phyloP scores from a whole-genome alignment of 1,140 invertebrate species.

The Lepidurus couesii region DNA sequence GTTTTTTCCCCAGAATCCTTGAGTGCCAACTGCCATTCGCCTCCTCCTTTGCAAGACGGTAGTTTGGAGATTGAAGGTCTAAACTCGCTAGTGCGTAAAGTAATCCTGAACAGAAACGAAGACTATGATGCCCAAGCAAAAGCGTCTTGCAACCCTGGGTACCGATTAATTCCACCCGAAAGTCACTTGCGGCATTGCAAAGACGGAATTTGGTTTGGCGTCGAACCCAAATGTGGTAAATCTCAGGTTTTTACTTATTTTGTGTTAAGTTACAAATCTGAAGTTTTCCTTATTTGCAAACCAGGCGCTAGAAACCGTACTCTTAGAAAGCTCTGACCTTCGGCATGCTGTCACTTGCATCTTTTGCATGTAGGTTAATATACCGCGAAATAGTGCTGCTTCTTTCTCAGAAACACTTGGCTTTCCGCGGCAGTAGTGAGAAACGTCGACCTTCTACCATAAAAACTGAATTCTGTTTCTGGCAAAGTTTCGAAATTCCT shows the following conservation, averaged over 20 bases:
- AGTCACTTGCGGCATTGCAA: conserved; percentile 21
- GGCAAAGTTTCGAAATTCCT: neutral
- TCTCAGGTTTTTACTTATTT: neutral
- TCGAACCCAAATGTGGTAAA: conserved; percentile 27
- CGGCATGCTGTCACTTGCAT: neutral
- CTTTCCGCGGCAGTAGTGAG: neutral
- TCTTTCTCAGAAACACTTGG: conserved; percentile 1
- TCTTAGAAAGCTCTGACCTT: neutral
- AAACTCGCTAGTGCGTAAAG: neutral
- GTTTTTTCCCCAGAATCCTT: neutral
- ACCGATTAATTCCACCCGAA: conserved; percentile 24
- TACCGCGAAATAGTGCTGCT: neutral
- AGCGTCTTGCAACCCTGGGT: conserved; percentile 16
- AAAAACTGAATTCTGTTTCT: neutral
- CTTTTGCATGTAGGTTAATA: neutral
- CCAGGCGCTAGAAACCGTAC: too few species aligned
- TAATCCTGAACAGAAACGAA: neutral
- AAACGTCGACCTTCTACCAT: neutral
- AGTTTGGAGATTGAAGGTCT: conserved; percentile 1
- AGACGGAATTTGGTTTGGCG: conserved; percentile 23
- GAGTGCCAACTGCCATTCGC: neutral
- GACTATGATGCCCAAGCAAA: neutral
- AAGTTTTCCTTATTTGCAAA: too few species aligned
- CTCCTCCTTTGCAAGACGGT: conserved; percentile 21
- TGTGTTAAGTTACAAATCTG: neutral